These are phyloP conservation scores for Caenorhabditis sinica DNA, from an alignment of 2,888 invertebrate species.

Conservation along the genomic window DNA sequence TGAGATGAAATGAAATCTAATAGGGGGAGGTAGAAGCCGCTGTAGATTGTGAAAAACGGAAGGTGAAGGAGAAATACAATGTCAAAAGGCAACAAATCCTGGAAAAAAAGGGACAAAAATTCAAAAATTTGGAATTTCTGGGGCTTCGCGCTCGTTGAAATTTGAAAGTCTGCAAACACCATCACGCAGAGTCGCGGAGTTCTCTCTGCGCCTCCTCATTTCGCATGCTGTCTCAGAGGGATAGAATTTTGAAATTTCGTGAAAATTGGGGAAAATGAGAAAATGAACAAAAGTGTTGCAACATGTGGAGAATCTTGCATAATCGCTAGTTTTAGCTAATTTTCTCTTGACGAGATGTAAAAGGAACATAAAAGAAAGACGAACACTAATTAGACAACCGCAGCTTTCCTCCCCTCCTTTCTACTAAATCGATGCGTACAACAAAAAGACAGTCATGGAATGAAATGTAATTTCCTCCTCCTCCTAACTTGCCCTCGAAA, in stretches of 20 bases:
- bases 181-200: slow-evolving; percentile 6
- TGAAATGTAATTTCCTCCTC: slow-evolving; percentile 6
- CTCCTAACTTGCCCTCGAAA: background rate
- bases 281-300: background rate
- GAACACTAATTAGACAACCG: slow-evolving; percentile 42
- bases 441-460: slow-evolving; percentile 21
- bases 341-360: background rate
- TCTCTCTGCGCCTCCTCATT: background rate
- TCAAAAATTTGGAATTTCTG: slow-evolving; percentile 21
- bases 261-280: background rate
- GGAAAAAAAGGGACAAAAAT: background rate
- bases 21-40: slow-evolving; percentile 16
- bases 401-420: slow-evolving; percentile 14
- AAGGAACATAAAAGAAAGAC: background rate
- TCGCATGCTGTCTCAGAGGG: background rate
- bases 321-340: background rate
- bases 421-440: background rate
- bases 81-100: background rate
- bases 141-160: slow-evolving; percentile 1
- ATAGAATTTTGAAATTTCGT: no score
- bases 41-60: background rate
- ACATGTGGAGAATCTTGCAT: background rate
- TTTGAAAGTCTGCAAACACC: slow-evolving; percentile 35
- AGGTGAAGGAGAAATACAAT: background rate
- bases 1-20: slow-evolving; percentile 32